Evolutionary conservation across 2,888 invertebrate species (phyloP).

Genomic region (Myathropa florea): DNA sequence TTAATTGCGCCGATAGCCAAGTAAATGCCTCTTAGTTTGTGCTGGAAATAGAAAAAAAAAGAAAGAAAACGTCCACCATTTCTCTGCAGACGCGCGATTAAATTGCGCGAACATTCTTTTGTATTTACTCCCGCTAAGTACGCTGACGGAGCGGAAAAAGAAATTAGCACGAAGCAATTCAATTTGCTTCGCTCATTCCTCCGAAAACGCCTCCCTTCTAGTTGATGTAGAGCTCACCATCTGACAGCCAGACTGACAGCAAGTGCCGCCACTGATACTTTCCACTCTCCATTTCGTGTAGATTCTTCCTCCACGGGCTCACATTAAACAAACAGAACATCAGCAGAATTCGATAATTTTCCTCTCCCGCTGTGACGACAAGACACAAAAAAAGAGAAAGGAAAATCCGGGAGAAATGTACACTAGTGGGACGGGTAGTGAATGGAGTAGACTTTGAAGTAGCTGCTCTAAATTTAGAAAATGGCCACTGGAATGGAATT

Average conservation of each 20-base stretch:
- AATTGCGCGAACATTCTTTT: neutral
- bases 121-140: neutral
- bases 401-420: neutral
- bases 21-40: neutral
- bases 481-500: conserved; percentile 27
- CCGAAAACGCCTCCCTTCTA: neutral
- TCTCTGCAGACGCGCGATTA: too few species aligned
- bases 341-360: neutral
- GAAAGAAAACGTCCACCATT: neutral
- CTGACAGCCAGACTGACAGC: conserved; percentile 21
- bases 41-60: neutral
- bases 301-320: neutral
- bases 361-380: conserved; percentile 27
- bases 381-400: neutral
- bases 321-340: conserved; percentile 3
- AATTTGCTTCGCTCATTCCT: neutral
- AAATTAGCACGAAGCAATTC: neutral
- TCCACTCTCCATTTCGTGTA: neutral
- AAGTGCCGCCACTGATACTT: conserved; percentile 5
- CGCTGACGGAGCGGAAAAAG: neutral
- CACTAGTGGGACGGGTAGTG: neutral
- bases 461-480: conserved; percentile 29
- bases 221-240: conserved; percentile 4
- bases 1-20: too few species aligned
- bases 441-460: conserved; percentile 8